Evolutionary conservation across 2,797 vertebrate species (phyloP), one percentile per base, ranked within the genome.

Genomic region (Cryptoprocta ferox): DNA sequence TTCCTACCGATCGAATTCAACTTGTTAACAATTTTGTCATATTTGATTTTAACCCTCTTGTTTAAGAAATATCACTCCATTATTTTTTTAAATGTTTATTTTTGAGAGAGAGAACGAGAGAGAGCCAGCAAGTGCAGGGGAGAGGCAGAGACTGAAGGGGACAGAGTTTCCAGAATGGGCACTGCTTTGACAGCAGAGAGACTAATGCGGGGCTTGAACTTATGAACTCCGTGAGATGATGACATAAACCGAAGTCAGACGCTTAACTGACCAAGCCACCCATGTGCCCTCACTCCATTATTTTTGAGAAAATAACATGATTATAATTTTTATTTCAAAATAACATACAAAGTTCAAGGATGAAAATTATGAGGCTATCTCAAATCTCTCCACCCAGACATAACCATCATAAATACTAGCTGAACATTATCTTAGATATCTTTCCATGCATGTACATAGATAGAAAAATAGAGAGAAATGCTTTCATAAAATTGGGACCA

Each of bases 281-380:
- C 56, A 9, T 59, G 56, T 24, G 21, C 8, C 56, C 56, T 59
- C 56, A 79, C 59, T 30, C 30, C 32, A 26, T 94, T 66, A 89
- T 94, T 86, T 95, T 30, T 4, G 32, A 24, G 35, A 66, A 79
- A 79, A 45, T n/a, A 78, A 70, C 32, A 68, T 15, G 50, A 26
- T 78, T 39, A 45, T 76, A 80, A 30, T 71, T 93, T 96, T 93
- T 45, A 78, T 70, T 82, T 93, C 63, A 87, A 87, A 90, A 82
- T 53, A 89, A 4, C 59, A 8, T 78, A 83, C 53, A 73, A 87
- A 91, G 19, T 84, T 82, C 35, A 91, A 75, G n/a, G 21, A 73
- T 82, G 42, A 89, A 79, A 66, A 21, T 82, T 24, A 76, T 26
- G 32, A 81, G 66, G 30, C 26, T 73, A 30, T n/a, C 30, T 39